These are phyloP conservation scores for Tetanocera ferruginea DNA, from an alignment of 2,888 invertebrate genomes.

Conservation along the genomic window DNA sequence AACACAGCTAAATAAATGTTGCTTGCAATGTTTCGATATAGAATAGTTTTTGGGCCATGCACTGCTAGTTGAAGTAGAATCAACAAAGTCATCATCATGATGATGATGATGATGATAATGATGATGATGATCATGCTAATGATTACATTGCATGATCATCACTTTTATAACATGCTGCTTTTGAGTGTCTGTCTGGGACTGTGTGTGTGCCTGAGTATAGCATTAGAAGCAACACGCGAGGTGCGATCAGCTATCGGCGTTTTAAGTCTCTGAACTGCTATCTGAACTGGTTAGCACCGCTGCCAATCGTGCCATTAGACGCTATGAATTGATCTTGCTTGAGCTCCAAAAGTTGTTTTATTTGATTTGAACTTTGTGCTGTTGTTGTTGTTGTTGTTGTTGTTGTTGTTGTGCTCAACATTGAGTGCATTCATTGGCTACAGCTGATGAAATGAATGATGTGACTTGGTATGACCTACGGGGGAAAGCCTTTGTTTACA, in stretches of 20 bases:
- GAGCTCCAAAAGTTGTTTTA: too few relatives aligned
- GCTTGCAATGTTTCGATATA: too few relatives aligned
- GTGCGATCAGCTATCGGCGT: too few relatives aligned
- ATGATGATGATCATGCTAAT: neutral
- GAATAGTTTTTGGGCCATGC: neutral
- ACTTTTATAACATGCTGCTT: too few relatives aligned
- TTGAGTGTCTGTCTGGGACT: neutral
- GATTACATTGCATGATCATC: neutral
- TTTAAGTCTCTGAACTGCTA: too few relatives aligned
- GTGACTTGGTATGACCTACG: neutral
- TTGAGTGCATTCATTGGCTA: neutral
- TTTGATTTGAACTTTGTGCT: neutral
- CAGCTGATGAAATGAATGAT: conserved; percentile 8
- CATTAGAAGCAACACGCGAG: neutral
- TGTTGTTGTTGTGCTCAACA: neutral
- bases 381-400: neutral
- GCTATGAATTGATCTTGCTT: too few relatives aligned
- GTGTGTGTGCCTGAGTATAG: neutral
- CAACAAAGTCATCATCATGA: neutral
- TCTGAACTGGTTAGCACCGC: too few relatives aligned
- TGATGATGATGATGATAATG: neutral
- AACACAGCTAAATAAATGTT: too few relatives aligned
- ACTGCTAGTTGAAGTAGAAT: neutral
- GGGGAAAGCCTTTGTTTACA: neutral
- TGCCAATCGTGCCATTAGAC: too few relatives aligned